Evolutionary conservation across 2,797 vertebrate genomes (phyloP).

Genomic region (Bovichtus variegatus): DNA sequence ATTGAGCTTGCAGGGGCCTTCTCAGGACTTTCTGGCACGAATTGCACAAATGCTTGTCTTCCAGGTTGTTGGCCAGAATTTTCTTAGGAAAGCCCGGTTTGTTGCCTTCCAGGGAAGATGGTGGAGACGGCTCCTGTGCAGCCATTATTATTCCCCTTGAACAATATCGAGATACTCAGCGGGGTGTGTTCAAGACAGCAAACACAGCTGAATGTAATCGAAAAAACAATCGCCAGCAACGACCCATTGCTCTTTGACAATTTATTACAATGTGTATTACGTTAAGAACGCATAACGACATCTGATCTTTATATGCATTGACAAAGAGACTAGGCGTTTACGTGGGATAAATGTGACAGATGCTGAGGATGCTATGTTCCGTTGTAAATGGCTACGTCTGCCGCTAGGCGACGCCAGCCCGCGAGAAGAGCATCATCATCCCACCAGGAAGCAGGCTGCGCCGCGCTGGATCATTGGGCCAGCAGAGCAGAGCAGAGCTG

Average conservation of each 20-base stretch:
- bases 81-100: conserved; percentile 95
- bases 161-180: conserved; percentile 70
- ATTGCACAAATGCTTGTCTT: conserved; percentile 95
- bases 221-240: conserved; percentile 21
- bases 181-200: conserved; percentile 78
- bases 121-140: conserved; percentile 91
- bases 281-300: conserved; percentile 4
- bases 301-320: neutral
- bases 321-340: conserved; percentile 17
- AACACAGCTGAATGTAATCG: conserved; percentile 36
- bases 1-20: conserved; percentile 94
- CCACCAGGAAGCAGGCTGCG: conserved; percentile 33
- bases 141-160: conserved; percentile 91
- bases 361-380: conserved; percentile 51
- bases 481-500: neutral
- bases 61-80: conserved; percentile 91
- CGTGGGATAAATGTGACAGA: conserved; percentile 42
- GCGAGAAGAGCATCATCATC: neutral
- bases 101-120: conserved; percentile 92
- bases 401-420: conserved; percentile 50
- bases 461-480: neutral
- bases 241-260: conserved; percentile 35
- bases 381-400: conserved; percentile 9
- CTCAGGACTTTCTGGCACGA: conserved; percentile 94
- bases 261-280: conserved; percentile 1